Evolutionary conservation across 2,888 invertebrate species (phyloP), one percentile per base, ranked within the genome.

Genomic region (Epinotia nisella): DNA sequence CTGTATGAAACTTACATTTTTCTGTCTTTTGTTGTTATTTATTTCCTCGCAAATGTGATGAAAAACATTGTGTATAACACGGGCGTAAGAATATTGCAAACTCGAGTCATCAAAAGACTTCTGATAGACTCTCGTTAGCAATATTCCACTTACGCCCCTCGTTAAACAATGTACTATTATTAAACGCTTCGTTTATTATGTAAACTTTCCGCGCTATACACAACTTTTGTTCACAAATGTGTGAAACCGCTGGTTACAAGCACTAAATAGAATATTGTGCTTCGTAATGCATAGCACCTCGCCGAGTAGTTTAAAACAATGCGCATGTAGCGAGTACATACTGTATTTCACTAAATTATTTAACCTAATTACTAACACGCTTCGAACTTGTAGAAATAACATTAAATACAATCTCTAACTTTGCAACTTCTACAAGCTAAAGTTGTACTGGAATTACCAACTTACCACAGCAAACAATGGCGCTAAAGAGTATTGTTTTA

Each of bases 401-500:
- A 62, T 62, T 62, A 49, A 62, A 49, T 49, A 66, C 41, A 59
- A 53, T 24, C 39, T 64, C 39, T n/a, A 49, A 41, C 24, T 51
- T 71, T 41, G 41, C 24, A 19, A 58, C 71, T 21, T 41, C 53
- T 24, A 49, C 49, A n/a, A 5, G 49, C 61, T 19, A 53, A 60
- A 71, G 59, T 66, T 71, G 51, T 29, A 39, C 59, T 59, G 39
- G 58, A 71, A 71, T 65, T 41, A 19, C 51, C 51, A 53, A 66
- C 71, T 70, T 13, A 56, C 60, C n/a, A 21, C 61, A n/a, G 11
- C 21, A 51, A 62, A 55, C 62, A 71, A 66, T 71, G 53, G 53
- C 71, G 71, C 58, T 15, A 64, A 65, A 24, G 64, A 65, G 65
- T 70, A 17, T 62, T 71, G 71, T 71, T 59, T 66, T 65, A 71